Conservation (phyloP, 1,140 invertebrate species). For the Aplysia californica region DNA sequence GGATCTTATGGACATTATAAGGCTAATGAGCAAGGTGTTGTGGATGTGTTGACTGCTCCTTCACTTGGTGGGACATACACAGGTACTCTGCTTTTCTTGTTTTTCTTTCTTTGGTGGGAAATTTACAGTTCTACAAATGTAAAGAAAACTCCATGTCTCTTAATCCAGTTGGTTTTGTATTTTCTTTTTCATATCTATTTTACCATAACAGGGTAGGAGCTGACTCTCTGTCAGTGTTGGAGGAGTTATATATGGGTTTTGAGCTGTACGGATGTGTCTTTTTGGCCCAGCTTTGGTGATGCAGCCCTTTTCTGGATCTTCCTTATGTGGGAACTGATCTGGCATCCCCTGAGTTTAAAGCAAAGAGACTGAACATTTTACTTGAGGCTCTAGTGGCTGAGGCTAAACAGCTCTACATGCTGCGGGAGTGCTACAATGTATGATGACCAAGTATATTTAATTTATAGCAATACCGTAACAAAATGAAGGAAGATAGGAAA, state of each 20-base stretch:
- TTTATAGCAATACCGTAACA: not conserved
- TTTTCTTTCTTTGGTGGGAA: too few relatives aligned
- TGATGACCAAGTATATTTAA: not conserved
- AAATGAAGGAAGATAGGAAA: not conserved
- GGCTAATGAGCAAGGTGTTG: not conserved
- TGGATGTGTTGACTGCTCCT: not conserved
- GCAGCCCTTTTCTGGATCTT: too few relatives aligned
- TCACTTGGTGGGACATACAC: not conserved
- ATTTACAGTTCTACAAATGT: too few relatives aligned
- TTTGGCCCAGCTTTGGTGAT: too few relatives aligned
- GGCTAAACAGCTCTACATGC: not conserved
- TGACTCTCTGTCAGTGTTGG: not conserved
- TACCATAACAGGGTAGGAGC: not conserved
- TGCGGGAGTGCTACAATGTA: not conserved
- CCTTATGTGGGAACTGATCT: too few relatives aligned
- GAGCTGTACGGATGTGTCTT: too few relatives aligned
- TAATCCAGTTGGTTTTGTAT: not conserved
- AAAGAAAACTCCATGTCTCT: not conserved
- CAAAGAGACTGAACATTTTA: too few relatives aligned
- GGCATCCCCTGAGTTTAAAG: too few relatives aligned
- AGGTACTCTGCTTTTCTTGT: not conserved
- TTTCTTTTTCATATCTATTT: not conserved
- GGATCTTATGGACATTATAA: conserved; percentile 14
- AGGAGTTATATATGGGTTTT: not conserved
- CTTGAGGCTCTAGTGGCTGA: not conserved